Evolutionary conservation across 1,140 invertebrate genomes (phyloP).

Genomic region (Caenorhabditis inopinata): DNA sequence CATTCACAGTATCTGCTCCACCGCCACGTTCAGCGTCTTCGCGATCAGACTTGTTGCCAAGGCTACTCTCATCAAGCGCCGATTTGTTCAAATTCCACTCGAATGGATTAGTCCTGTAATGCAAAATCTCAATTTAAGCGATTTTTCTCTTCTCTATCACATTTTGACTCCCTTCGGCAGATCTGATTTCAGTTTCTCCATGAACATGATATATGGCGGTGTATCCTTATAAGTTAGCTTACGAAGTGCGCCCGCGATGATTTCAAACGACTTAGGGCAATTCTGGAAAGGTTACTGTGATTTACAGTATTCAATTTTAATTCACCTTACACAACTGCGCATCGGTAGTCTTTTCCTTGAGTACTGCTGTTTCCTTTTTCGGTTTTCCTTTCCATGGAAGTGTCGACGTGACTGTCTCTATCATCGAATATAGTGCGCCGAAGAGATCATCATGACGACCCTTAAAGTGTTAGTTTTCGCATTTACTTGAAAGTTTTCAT

Average conservation of each 20-base stretch:
- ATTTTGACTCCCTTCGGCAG: constrained; percentile 37
- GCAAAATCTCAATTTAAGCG: too few species aligned
- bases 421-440: constrained; percentile 75
- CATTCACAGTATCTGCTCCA: constrained; percentile 51
- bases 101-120: constrained; percentile 53
- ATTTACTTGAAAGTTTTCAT: too few species aligned
- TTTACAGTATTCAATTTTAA: not conserved
- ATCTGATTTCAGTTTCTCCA: constrained; percentile 45
- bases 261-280: constrained; percentile 50
- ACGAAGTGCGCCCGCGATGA: constrained; percentile 47
- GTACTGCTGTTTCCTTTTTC: constrained; percentile 45
- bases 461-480: not conserved
- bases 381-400: constrained; percentile 78
- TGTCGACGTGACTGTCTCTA: constrained; percentile 80
- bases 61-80: not conserved
- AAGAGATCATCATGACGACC: constrained; percentile 78
- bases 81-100: constrained; percentile 46
- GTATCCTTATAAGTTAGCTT: constrained; percentile 54
- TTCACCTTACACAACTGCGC: constrained; percentile 16
- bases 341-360: constrained; percentile 52
- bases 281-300: constrained; percentile 34
- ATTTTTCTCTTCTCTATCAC: not conserved
- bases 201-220: constrained; percentile 49
- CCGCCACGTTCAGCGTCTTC: constrained; percentile 19
- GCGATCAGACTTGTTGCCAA: constrained; percentile 34